phyloP scores from a whole-genome alignment of 2,797 vertebrate genomes.

The Mustela erminea region DNA sequence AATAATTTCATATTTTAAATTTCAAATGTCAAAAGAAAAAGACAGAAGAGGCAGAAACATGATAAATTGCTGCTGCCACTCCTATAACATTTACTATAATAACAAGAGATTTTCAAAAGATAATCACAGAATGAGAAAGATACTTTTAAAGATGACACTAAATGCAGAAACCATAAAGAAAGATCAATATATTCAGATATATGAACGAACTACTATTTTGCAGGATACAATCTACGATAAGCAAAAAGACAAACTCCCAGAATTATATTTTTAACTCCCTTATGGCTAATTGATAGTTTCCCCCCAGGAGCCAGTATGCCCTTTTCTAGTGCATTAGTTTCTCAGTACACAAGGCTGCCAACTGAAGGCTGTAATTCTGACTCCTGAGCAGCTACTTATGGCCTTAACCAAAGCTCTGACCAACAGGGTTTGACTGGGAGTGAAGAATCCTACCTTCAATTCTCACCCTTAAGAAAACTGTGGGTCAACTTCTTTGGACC shows the following conservation, averaged over 20 bases:
- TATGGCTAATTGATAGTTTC: neutral
- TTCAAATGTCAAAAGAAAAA: neutral
- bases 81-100: neutral
- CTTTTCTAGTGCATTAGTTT: neutral
- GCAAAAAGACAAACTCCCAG: neutral
- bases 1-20: neutral
- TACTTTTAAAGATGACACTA: neutral
- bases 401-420: neutral
- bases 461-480: neutral
- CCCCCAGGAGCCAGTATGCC: neutral
- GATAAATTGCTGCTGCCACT: neutral
- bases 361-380: neutral
- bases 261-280: neutral
- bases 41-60: neutral
- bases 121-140: neutral
- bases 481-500: neutral
- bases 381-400: neutral
- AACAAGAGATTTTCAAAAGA: neutral
- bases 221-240: slow-evolving; percentile 4
- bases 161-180: neutral
- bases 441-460: neutral
- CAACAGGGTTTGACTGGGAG: neutral
- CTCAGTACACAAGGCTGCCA: neutral
- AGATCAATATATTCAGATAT: neutral
- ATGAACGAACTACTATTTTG: neutral